A percentile compares a stretch with the other conserved stretches of the same genome.
Conservation (phyloP, 2,113 vertebrate species). For the Scatophagus argus region DNA sequence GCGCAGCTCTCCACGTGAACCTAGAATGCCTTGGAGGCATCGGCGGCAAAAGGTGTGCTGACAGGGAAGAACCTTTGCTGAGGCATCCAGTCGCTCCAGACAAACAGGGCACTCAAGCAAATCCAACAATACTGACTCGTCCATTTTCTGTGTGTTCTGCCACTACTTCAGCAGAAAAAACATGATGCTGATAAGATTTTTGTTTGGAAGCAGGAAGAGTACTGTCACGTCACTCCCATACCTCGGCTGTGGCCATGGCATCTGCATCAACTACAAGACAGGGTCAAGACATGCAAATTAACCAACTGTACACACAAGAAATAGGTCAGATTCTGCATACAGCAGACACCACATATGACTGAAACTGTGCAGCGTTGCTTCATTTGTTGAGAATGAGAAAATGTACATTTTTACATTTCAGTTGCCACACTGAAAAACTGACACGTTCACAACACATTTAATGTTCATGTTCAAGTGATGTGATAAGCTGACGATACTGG, state of each 20-base stretch:
- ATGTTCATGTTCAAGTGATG: neutral
- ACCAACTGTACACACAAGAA: slow-evolving; percentile 33
- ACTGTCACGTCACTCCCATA: slow-evolving; percentile 95
- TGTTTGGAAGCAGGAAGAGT: slow-evolving; percentile 53
- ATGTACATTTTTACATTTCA: neutral
- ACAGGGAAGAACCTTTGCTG: slow-evolving; percentile 97
- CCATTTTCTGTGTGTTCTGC: slow-evolving; percentile 85
- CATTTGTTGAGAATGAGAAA: neutral
- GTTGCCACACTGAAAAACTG: neutral
- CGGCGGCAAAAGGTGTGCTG: slow-evolving; percentile 98
- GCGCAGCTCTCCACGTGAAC: slow-evolving; percentile 93
- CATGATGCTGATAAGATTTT: slow-evolving; percentile 51
- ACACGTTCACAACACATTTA: neutral
- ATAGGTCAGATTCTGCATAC: slow-evolving; percentile 34
- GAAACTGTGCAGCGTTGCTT: neutral
- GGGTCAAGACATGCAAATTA: slow-evolving; percentile 47
- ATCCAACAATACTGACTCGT: slow-evolving; percentile 96
- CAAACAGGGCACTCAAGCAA: slow-evolving; percentile 98
- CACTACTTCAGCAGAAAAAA: slow-evolving; percentile 65
- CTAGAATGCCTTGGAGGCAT: slow-evolving; percentile 95
- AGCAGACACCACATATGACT: slow-evolving; percentile 28
- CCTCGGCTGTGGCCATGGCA: slow-evolving; percentile 82
- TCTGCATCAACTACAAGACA: slow-evolving; percentile 73
- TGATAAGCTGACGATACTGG: slow-evolving; percentile 2
- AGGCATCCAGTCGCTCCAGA: slow-evolving; percentile 95